phyloP scores from a whole-genome alignment of 2,113 vertebrate species.

The Xenopus laevis region DNA sequence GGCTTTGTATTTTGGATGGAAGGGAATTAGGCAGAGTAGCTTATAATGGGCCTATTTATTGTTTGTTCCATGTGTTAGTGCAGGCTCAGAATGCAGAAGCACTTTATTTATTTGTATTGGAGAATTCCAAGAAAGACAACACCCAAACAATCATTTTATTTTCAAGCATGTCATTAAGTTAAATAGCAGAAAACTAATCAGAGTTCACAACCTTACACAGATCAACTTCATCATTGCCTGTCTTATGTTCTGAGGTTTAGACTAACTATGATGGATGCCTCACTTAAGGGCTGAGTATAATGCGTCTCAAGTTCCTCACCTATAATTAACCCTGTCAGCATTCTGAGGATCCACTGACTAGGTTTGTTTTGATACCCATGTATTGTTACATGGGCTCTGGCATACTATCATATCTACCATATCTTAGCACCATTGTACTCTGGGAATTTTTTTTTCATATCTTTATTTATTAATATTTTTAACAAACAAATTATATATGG shows the following conservation, averaged over 20 bases:
- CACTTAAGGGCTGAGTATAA: neutral
- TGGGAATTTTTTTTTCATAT: no score
- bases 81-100: slow-evolving; percentile 3
- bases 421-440: no score
- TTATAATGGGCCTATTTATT: slow-evolving; percentile 3
- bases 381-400: no score
- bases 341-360: no score
- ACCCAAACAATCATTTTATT: slow-evolving; percentile 21
- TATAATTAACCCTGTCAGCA: neutral
- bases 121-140: slow-evolving; percentile 27
- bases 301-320: neutral
- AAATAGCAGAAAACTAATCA: slow-evolving; percentile 19
- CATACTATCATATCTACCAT: no score
- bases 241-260: neutral
- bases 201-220: slow-evolving; percentile 9
- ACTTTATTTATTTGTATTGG: slow-evolving; percentile 1
- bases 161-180: slow-evolving; percentile 28
- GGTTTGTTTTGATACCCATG: no score
- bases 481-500: no score
- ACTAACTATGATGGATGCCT: slow-evolving; percentile 1
- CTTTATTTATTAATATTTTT: no score
- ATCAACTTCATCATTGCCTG: slow-evolving; percentile 2
- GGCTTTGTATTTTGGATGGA: neutral
- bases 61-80: slow-evolving; percentile 14
- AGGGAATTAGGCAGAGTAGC: neutral